Evolutionary conservation across 2,797 vertebrate species (phyloP).

Genomic region (Liasis olivaceus): DNA sequence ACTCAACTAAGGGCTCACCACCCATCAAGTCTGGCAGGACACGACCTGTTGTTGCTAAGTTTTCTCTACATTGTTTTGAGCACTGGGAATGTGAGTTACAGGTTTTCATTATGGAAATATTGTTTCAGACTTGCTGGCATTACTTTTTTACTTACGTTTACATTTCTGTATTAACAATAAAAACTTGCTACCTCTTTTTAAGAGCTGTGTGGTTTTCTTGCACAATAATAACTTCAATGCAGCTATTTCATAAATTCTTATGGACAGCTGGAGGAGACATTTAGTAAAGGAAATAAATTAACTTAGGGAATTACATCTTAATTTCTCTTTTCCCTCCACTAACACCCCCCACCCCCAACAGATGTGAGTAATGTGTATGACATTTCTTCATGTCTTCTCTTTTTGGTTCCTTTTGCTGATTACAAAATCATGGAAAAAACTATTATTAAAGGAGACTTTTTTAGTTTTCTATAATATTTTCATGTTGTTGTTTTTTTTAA

Average conservation of each 20-base stretch:
- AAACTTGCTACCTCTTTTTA: slow-evolving; percentile 12
- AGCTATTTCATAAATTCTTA: neutral
- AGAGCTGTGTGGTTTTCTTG: slow-evolving; percentile 18
- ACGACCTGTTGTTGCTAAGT: slow-evolving; percentile 33
- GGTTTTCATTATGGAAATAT: slow-evolving; percentile 19
- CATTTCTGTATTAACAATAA: neutral
- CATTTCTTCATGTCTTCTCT: neutral
- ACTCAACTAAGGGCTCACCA: slow-evolving; percentile 61
- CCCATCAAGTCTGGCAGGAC: slow-evolving; percentile 27
- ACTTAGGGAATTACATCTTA: slow-evolving; percentile 17
- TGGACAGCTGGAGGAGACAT: slow-evolving; percentile 18
- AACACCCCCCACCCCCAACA: neutral
- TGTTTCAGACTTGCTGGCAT: slow-evolving; percentile 5
- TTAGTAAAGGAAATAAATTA: slow-evolving; percentile 23
- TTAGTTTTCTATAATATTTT: neutral
- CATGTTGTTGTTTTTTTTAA: neutral
- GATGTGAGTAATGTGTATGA: neutral
- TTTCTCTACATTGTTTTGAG: slow-evolving; percentile 37
- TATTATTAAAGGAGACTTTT: neutral
- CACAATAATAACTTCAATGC: slow-evolving; percentile 17
- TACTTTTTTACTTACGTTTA: neutral
- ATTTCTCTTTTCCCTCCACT: neutral
- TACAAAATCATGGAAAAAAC: neutral
- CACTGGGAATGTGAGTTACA: slow-evolving; percentile 35
- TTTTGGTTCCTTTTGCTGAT: neutral